Evolutionary conservation across 1,140 invertebrate species (phyloP).

Genomic region (Drosophila saltans): DNA sequence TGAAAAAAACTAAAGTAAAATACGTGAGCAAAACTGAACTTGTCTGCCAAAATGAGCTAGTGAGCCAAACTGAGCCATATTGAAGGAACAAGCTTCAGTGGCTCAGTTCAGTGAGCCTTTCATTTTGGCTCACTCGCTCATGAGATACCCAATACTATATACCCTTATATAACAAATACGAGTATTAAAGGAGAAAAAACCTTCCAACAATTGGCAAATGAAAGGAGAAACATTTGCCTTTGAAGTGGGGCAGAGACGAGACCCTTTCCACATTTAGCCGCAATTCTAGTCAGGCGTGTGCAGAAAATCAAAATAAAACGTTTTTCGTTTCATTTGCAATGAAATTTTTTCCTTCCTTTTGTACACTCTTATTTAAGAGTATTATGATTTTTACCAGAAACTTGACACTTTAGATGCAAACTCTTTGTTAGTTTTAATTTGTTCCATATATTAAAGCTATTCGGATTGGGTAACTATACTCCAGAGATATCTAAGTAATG

Average conservation of each 20-base stretch:
- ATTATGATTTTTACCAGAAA: background rate
- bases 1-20: too few relatives aligned
- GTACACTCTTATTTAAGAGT: background rate
- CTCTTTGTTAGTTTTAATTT: too few relatives aligned
- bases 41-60: too few relatives aligned
- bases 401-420: too few relatives aligned
- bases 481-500: too few relatives aligned
- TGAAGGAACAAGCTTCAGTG: too few relatives aligned
- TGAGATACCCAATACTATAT: background rate
- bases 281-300: conserved; percentile 55
- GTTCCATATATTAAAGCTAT: too few relatives aligned
- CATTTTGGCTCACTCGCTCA: too few relatives aligned
- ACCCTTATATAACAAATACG: background rate
- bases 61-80: too few relatives aligned
- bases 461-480: too few relatives aligned
- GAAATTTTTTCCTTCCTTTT: conserved; percentile 50
- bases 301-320: conserved; percentile 78
- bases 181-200: conserved; percentile 1
- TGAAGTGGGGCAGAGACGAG: conserved; percentile 39
- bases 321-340: conserved; percentile 78
- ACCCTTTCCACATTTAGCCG: background rate
- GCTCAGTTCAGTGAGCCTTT: too few relatives aligned
- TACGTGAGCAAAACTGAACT: too few relatives aligned
- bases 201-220: conserved; percentile 42
- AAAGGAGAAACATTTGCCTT: conserved; percentile 69